Percentiles rank a stretch among this genome's conserved stretches.
phyloP scores from a whole-genome alignment of 2,113 vertebrate genomes.

The Tachuris rubrigastra region DNA sequence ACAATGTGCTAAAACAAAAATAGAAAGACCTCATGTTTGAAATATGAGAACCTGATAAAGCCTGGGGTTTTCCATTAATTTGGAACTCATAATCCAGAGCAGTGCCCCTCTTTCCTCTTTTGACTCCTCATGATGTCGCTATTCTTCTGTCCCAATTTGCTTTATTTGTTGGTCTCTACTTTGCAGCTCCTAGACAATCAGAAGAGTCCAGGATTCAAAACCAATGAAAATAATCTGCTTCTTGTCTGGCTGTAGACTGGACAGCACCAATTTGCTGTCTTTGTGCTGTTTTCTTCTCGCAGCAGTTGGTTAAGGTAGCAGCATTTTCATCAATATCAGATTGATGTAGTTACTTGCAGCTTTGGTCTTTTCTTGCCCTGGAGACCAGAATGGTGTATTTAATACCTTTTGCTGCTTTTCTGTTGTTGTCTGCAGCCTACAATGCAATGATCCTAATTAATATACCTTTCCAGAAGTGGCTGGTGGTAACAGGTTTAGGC shows the following conservation, averaged over 20 bases:
- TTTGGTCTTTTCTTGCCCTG: background rate
- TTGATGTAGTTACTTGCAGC: background rate
- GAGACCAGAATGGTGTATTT: background rate
- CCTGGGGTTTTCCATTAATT: background rate
- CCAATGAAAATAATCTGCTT: background rate
- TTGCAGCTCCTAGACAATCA: background rate
- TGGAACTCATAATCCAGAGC: background rate
- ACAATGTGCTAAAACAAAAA: background rate
- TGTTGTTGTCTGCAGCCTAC: background rate
- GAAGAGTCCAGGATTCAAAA: background rate
- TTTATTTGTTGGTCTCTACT: background rate
- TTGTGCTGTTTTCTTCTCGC: background rate
- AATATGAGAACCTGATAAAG: background rate
- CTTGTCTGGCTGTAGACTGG: background rate
- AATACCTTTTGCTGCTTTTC: background rate
- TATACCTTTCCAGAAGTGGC: background rate
- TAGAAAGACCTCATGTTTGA: background rate
- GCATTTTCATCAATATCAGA: background rate
- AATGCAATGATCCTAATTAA: background rate
- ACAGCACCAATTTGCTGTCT: background rate
- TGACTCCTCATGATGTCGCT: background rate
- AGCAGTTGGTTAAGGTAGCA: background rate
- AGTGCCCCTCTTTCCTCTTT: background rate
- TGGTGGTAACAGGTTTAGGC: background rate
- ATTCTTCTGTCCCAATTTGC: background rate